Base-by-base conservation (phyloP, 1,140 invertebrate genomes). In the Probaryconus sp. region DNA sequence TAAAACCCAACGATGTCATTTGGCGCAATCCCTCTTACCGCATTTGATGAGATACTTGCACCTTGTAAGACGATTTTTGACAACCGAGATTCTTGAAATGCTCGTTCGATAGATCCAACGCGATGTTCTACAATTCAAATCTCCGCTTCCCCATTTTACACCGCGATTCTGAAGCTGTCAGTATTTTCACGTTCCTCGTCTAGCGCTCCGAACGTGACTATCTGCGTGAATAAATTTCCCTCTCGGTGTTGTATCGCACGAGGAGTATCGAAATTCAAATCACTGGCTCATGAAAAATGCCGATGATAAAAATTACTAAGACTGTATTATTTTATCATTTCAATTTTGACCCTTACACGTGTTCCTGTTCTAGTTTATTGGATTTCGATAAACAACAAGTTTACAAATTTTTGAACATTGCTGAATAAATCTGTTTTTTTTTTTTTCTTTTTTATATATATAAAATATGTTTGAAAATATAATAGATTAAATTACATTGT, bases 121-220 rank as follows among this genome's bases (percentile, higher is more conserved):
- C 35, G 38, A 30, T 56, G 67, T 60, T 71, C 67, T 71, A 63
- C 67, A 71, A 71, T 63, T 71, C 56, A 71, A 63, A 71, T 71
- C 56, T 56, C 43, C 24, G 43, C 50, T 55, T 60, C 16, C 37
- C 53, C 50, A 60, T 69, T 64, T 71, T 55, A 51, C 58, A 56
- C 10, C 17, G 21, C 50, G 68, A 50, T 58, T 60, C 51, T 18
- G 40, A 35, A 35, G 51, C 68, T 64, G 68, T 64, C 69, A 65
- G 69, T 65, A 47, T 53, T 60, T 60, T 65, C 58, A 13, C 69
- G 18, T 56, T 45, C 21, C 51, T 64, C 45, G 45, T 51, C 50
- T 53, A n/a, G 50, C n/a, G 1, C 16, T 14, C 20, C 45, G 21
- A 73, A 73, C 70, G 70, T 73, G 70, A 73, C 63, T 67, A 73